Base-by-base conservation (phyloP, 2,797 vertebrate genomes). In the Platalea minor region DNA sequence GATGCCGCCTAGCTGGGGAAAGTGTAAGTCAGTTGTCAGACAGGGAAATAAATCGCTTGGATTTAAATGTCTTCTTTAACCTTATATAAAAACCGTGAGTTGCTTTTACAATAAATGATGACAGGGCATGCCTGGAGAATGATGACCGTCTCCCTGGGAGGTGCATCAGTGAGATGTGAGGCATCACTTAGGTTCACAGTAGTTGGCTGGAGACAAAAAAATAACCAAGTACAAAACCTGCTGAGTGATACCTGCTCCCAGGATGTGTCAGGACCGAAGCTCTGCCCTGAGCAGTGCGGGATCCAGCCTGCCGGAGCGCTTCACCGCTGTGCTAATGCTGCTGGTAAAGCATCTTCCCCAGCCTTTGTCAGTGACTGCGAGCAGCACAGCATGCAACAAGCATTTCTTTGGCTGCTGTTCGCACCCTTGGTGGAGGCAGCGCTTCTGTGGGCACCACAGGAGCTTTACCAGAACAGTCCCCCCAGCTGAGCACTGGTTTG, bases 1-100 rank as follows among this genome's bases (percentile, higher is more conserved):
- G 19, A 85, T 96, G 96, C 95, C 89, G 69, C 91, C 95, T 89
- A 91, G 94, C 85, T 89, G 85, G 72, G 85, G 81, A 91, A 94
- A 91, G 94, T 91, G 82, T 91, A 94, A 95, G 88, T 59, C 85
- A 54, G 73, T 91, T 95, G 93, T 94, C 94, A 89, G 96, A 43
- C 73, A n/a, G 90, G 43, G 73, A 95, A 95, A 93, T 92, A 93
- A 95, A 96, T 93, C 13, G 73, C 81, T 91, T 78, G 72, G 93
- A 92, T 96, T 96, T 90, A 96, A 96, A 95, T 84, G 92, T 91
- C 91, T 81, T 96, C 89, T 89, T 93, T 95, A 95, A 95, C 90
- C 81, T 96, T 91, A 85, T 76, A 85, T 85, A 95, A 94, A 93
- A 95, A 87, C 80, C 18, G 63, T 45, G 83, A 92, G 90, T 81